Conservation (phyloP, 1,140 invertebrate species). For the Aradophagus sp. region DNA sequence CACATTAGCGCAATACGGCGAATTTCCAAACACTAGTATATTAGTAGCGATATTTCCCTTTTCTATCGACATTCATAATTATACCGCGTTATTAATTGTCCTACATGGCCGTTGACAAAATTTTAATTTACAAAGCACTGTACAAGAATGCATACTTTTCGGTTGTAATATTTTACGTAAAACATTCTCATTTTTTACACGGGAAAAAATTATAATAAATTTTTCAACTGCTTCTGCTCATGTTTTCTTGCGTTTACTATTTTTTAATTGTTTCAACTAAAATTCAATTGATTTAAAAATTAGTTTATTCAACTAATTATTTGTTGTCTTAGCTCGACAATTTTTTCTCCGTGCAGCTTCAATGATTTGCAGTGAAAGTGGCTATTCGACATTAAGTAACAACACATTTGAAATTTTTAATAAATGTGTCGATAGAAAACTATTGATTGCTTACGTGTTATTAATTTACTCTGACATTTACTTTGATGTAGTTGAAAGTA, state of each 20-base stretch:
- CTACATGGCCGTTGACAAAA: conserved; percentile 43
- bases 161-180: too few relatives aligned
- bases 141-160: too few relatives aligned
- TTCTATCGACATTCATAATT: conserved; percentile 56
- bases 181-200: too few relatives aligned
- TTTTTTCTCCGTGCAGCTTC: conserved; percentile 13
- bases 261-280: too few relatives aligned
- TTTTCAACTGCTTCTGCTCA: too few relatives aligned
- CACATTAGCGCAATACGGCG: conserved; percentile 64
- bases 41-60: conserved; percentile 55
- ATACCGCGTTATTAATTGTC: conserved; percentile 51
- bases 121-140: conserved; percentile 21
- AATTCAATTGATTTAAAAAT: too few relatives aligned
- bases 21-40: conserved; percentile 59
- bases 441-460: conserved; percentile 16
- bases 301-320: too few relatives aligned
- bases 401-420: conserved; percentile 20
- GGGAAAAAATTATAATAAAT: too few relatives aligned
- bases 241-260: too few relatives aligned
- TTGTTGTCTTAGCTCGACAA: too few relatives aligned
- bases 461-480: conserved; percentile 30
- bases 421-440: conserved; percentile 9
- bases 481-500: conserved; percentile 28
- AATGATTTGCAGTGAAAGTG: conserved; percentile 38
- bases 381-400: conserved; percentile 21